These are phyloP conservation scores for Dryobota labecula DNA, from an alignment of 2,888 invertebrate species.

Conservation along the genomic window DNA sequence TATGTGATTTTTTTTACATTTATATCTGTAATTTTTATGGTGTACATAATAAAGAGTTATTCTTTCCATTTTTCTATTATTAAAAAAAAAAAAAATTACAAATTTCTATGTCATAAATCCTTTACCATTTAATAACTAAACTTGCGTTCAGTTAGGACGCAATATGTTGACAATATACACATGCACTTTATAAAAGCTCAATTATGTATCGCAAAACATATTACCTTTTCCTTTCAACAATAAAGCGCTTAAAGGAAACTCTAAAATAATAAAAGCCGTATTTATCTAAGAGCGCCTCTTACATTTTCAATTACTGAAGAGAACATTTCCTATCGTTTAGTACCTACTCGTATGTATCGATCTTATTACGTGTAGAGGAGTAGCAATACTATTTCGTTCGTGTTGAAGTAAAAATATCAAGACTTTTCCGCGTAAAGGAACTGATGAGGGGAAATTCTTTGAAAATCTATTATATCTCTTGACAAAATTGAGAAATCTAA, in stretches of 20 bases:
- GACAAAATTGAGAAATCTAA: neutral
- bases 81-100: no score
- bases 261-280: slow-evolving; percentile 33
- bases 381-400: neutral
- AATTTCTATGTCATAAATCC: no score
- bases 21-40: no score
- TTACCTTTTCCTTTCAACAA: slow-evolving; percentile 1
- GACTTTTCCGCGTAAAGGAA: neutral
- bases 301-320: slow-evolving; percentile 46
- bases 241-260: slow-evolving; percentile 16
- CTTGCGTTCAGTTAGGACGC: neutral
- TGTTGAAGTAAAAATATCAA: slow-evolving; percentile 11
- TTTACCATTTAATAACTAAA: neutral
- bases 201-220: neutral
- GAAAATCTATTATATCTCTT: neutral
- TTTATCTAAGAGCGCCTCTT: slow-evolving; percentile 29
- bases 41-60: no score
- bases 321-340: slow-evolving; percentile 22
- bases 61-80: no score
- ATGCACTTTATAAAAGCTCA: neutral
- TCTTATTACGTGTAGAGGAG: neutral
- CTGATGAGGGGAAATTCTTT: neutral
- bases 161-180: neutral
- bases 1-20: no score
- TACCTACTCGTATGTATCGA: slow-evolving; percentile 7